Conservation (phyloP, 2,888 invertebrate species). For the Lingula anatina region DNA sequence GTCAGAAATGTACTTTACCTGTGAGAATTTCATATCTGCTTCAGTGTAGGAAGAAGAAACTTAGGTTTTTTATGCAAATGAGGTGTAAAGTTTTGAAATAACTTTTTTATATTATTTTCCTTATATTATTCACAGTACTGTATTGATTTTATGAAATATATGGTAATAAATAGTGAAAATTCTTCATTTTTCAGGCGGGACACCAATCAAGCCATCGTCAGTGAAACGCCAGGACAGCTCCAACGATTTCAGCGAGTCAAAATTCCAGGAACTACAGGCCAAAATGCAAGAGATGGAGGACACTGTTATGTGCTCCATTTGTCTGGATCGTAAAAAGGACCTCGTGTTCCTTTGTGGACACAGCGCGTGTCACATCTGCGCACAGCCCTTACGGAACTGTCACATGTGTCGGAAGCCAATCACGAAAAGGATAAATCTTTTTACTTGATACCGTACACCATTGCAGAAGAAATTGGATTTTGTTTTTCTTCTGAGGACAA, state of each 20-base stretch:
- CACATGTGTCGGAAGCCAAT: slow-evolving; percentile 81
- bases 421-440: slow-evolving; percentile 67
- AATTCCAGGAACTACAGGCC: slow-evolving; percentile 46
- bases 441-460: no score
- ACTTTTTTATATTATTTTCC: no score
- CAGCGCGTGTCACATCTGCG: slow-evolving; percentile 76
- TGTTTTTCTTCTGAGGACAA: no score
- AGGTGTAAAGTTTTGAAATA: background rate
- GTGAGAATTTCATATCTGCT: no score
- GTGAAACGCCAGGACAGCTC: background rate
- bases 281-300: slow-evolving; percentile 83
- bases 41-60: no score
- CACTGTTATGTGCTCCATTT: slow-evolving; percentile 78
- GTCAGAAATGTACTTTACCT: no score
- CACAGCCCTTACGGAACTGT: slow-evolving; percentile 74
- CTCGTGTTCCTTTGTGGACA: slow-evolving; percentile 87
- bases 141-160: no score
- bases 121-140: no score
- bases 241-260: slow-evolving; percentile 5
- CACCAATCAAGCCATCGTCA: background rate
- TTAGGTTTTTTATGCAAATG: no score
- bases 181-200: slow-evolving; percentile 9
- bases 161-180: no score
- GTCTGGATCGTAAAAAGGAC: slow-evolving; percentile 77
- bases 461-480: no score